Base-by-base conservation (phyloP, 2,113 vertebrate genomes). In the Syngnathus scovelli region DNA sequence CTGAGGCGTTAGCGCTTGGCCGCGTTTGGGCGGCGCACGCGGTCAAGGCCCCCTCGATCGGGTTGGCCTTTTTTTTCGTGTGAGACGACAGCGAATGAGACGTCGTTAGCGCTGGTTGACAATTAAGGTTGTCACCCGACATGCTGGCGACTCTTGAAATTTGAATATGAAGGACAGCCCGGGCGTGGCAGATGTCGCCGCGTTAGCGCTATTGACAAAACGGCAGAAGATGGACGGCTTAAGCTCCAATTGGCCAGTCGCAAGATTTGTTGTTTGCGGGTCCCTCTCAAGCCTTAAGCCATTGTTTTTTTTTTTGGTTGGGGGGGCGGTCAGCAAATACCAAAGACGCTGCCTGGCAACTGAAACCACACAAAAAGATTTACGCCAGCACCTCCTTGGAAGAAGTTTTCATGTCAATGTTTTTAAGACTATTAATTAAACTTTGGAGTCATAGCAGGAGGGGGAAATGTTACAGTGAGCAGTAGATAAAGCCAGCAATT, bases 1-100 rank as follows among this genome's bases (percentile, higher is more conserved):
- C 70, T 84, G 61, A 62, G 39, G 41, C 12, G 2, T 27, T 27
- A 27, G 79, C 68, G 80, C 81, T 72, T 78, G 68, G 48, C 61
- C 7, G 61, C 7, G 7, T 43, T 61, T 61, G 10, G 59, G 37
- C 37, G 21, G 36, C 59, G 6, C 59, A 36, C 60, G 68, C 67
- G 59, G 62, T 68, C 51, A 51, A 21, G 3, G 61, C 33, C 56
- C 13, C 13, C 10, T 0, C 54, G 33, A 27, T 7, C 33, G 19
- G 39, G 5, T n/a, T 23, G 58, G 37, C 13, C 13, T 7, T 18
- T 48, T 46, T 46, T 8, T 13, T 23, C 10, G 27, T 15, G 12
- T 15, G 4, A 58, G 4, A 16, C 21, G 13, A 1, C 19, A 4
- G 2, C 18, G n/a, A 9, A 51, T 51, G 49, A 51, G 49, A n/a